A percentile compares a stretch with the other conserved stretches of the same genome.
phyloP scores from a whole-genome alignment of 2,797 vertebrate species.

The Sus cebifrons region DNA sequence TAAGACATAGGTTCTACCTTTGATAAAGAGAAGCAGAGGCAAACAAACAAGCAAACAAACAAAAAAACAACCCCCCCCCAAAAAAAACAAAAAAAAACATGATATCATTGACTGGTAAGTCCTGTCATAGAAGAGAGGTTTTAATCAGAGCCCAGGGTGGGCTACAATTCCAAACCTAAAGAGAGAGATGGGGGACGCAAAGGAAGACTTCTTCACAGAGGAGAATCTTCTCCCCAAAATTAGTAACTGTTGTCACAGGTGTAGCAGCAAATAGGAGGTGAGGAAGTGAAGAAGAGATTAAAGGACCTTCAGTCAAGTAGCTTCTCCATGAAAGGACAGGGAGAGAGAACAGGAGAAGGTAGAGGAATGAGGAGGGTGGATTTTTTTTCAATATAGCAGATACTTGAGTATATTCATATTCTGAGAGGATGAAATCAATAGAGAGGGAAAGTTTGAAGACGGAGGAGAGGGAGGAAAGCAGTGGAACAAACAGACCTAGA shows the following conservation, averaged over 20 bases:
- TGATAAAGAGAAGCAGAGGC: constrained; percentile 15
- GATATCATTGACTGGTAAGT: neutral
- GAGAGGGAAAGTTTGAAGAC: neutral
- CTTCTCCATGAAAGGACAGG: neutral
- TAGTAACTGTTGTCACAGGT: neutral
- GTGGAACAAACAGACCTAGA: fast-evolving
- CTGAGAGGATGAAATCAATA: neutral
- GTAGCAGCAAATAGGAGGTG: neutral
- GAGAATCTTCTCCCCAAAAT: neutral
- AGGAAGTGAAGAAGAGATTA: neutral
- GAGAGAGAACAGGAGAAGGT: neutral
- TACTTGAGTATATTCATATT: neutral
- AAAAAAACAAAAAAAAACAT: neutral
- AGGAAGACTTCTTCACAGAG: neutral
- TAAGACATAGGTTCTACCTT: neutral
- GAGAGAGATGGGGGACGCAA: neutral
- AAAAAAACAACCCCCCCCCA: too few species aligned
- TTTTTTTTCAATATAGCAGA: neutral
- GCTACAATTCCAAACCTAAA: neutral
- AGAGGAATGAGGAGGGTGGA: neutral
- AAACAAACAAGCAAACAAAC: too few species aligned
- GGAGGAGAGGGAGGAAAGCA: neutral
- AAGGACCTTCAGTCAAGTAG: neutral
- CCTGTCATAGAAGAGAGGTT: neutral
- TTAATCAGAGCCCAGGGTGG: neutral